Conservation (phyloP, 2,113 vertebrate genomes). For the Engraulis encrasicolus region DNA sequence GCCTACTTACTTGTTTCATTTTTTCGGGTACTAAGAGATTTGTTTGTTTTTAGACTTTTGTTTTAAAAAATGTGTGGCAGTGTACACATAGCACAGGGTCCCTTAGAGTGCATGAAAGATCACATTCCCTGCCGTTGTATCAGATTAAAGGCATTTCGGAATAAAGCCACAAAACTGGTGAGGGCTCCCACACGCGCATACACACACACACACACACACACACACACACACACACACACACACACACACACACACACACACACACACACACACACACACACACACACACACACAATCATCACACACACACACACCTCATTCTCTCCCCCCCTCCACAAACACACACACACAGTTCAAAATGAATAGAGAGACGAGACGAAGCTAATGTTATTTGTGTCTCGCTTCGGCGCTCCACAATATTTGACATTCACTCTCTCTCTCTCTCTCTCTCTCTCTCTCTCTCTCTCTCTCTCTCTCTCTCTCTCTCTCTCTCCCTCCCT, state of each 20-base stretch:
- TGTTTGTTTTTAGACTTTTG: background rate
- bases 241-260: conserved; percentile 6
- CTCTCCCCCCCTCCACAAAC: too few species aligned
- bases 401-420: background rate
- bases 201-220: background rate
- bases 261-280: conserved; percentile 15
- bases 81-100: background rate
- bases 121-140: background rate
- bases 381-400: background rate
- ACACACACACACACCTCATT: conserved; percentile 31
- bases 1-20: background rate
- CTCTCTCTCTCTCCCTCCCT: too few species aligned
- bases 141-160: background rate
- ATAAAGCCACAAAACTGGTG: background rate
- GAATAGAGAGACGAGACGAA: background rate
- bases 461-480: background rate
- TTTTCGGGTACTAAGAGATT: background rate
- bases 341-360: background rate
- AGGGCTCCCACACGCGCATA: conserved; percentile 30
- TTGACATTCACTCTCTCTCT: conserved; percentile 12
- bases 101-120: background rate
- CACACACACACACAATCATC: conserved; percentile 24
- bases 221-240: conserved; percentile 29
- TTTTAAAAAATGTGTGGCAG: background rate
- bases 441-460: too few species aligned